Evolutionary conservation across 2,888 invertebrate genomes (phyloP).

Genomic region (Hemistola chrysoprasaria): DNA sequence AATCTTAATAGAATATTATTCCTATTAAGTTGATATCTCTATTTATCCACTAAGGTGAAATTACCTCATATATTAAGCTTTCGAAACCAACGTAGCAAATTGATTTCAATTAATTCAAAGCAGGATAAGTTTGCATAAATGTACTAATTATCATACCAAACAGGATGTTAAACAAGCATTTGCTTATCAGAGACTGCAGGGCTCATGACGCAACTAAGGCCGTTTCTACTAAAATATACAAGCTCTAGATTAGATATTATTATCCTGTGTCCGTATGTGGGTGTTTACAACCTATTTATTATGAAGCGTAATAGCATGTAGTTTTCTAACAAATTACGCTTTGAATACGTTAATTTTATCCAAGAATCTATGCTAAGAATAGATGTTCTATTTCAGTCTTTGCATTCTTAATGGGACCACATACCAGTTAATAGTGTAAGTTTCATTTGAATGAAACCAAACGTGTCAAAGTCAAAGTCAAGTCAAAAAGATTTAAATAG

Average conservation of each 20-base stretch:
- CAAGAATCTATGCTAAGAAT: too few species aligned
- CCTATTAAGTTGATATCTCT: not conserved
- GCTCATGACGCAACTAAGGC: constrained; percentile 26
- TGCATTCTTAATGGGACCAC: too few species aligned
- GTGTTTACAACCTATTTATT: constrained; percentile 13
- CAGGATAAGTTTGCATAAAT: constrained; percentile 21
- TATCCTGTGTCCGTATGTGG: constrained; percentile 4
- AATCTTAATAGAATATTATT: not conserved
- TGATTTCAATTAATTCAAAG: constrained; percentile 21
- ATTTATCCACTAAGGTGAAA: not conserved
- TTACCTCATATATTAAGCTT: constrained; percentile 6
- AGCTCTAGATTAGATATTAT: constrained; percentile 11
- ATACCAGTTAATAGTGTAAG: too few species aligned
- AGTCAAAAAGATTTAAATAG: too few species aligned
- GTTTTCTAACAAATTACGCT: constrained; percentile 1
- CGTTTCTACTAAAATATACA: constrained; percentile 17
- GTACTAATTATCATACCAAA: constrained; percentile 27
- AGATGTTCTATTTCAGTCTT: too few species aligned
- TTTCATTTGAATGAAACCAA: too few species aligned
- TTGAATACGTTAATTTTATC: not conserved
- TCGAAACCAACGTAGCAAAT: constrained; percentile 8
- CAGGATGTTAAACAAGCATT: constrained; percentile 21
- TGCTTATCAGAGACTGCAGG: constrained; percentile 26
- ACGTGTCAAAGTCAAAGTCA: too few species aligned
- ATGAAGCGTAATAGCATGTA: constrained; percentile 13